phyloP scores from a whole-genome alignment of 2,113 vertebrate genomes.

The Marmota monax region DNA sequence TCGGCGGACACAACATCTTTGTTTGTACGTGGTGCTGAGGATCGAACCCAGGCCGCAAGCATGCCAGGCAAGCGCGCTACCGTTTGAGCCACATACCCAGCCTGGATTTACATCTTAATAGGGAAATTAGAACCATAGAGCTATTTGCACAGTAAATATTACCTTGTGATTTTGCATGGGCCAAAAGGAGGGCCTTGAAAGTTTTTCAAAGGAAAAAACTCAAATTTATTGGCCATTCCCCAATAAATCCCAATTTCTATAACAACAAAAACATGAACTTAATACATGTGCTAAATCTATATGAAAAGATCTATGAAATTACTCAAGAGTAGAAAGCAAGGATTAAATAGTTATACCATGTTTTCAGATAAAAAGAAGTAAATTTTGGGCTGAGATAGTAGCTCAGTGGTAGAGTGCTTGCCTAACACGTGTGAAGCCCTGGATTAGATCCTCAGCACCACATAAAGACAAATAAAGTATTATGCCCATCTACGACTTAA shows the following conservation, averaged over 20 bases:
- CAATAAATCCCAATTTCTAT: background rate
- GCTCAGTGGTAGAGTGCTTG: too few relatives aligned
- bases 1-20: too few relatives aligned
- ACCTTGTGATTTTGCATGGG: constrained; percentile 40
- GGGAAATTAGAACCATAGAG: background rate
- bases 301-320: constrained; percentile 26
- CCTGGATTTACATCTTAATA: background rate
- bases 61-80: too few relatives aligned
- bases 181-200: constrained; percentile 1
- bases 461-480: too few relatives aligned
- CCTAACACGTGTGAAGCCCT: too few relatives aligned
- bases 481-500: too few relatives aligned
- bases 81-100: too few relatives aligned
- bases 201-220: constrained; percentile 31
- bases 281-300: constrained; percentile 9
- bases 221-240: too few relatives aligned
- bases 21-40: too few relatives aligned
- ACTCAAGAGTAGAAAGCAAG: background rate
- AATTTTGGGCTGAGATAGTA: background rate
- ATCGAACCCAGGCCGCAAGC: too few relatives aligned
- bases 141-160: background rate
- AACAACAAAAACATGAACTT: constrained; percentile 19
- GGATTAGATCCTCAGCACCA: too few relatives aligned
- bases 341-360: constrained; percentile 47
- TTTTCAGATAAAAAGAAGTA: constrained; percentile 66